Base-by-base conservation (phyloP, 1,140 invertebrate genomes). In the Trichonephila clavata region DNA sequence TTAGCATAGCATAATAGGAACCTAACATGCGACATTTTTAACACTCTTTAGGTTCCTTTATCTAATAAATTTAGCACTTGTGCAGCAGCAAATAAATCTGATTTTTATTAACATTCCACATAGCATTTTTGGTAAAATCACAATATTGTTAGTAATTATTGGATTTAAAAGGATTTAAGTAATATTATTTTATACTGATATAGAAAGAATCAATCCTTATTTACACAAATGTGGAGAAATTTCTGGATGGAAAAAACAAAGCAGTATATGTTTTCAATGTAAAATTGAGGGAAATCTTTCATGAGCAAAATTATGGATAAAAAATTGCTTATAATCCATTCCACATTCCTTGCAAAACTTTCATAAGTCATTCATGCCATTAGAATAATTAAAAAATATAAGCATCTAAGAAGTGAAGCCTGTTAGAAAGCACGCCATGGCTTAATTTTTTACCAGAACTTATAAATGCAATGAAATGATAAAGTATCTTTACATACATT, bases 401-500 rank as follows among this genome's bases (percentile, higher is more conserved):
- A 77, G 71, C 71, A 77, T 77, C 71, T 77, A 77, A 32, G 27
- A 71, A 77, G 27, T 50, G 27, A 32, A 77, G 71, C 71, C 27
- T 77, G 71, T 77, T 77, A 77, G 71, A 20, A 77, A 77, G 71
- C 32, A 32, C 27, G 71, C 27, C 18, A 77, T 59, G 50, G 21
- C 43, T 84, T 24, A 14, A 21, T 16, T 8, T 24, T 21, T 60
- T 57, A n/a, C 50, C 83, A 84, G 57, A 81, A 84, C n/a, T n/a
- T 59, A 84, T 84, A 24, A 32, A 87, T 63, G 32, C 59, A 87
- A 61, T 39, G 60, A 87, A 32, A 63, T 63, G 16, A 50, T 21
- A 87, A 63, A 71, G n/a, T 77, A 61, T 90, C 16, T 91, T 90
- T 93, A 93, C 92, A 93, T 93, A 93, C 92, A 93, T 93, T 93